Base-by-base conservation (phyloP, 2,113 vertebrate species). In the Phylloscopus trochiloides region DNA sequence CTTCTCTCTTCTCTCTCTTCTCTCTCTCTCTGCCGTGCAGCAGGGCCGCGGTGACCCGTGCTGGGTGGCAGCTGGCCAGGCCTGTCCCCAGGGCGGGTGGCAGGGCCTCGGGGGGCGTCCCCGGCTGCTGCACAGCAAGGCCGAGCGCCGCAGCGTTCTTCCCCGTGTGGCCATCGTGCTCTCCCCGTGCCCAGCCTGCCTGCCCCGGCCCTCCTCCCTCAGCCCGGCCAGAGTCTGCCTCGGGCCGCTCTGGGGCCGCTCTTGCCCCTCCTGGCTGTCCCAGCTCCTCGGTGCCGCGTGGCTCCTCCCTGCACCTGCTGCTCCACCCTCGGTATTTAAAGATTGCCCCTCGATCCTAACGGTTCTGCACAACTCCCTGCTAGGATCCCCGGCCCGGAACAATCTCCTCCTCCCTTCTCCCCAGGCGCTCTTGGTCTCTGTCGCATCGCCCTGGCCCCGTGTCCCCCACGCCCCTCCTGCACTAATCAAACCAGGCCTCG, bases 321-420 rank as follows among this genome's bases (percentile, higher is more conserved):
- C 81, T 96, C 72, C 48, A 78, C 40, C 28, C 65, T 84, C 22
- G 51, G 90, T 95, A 96, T 97, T 96, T 96, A 96, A 96, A 95
- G 77, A 90, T 72, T 34, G 51, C 71, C 62, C 93, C 92, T 68
- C 3, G 61, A 72, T 89, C 94, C 82, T 88, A 9, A 90, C 31
- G 3, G 89, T 92, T 95, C 92, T 93, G 94, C 91, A 95, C 96
- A 95, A 93, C 58, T 82, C 86, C 93, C 77, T 84, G 93, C 90
- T 86, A 86, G 94, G 93, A 47, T 71, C 82, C 93, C 80, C 50
- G 76, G 54, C 86, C 91, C 12, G 0, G 47, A 52, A 72, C 82
- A 73, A 81, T 68, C 95, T 79, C 54, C 54, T 71, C 43, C 54
- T 71, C 43, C 71, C 10, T 61, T 13, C 40, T 36, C 86, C 88